A percentile compares a stretch with the other conserved stretches of the same genome.
These are phyloP conservation scores for Brachyptera risi DNA, from an alignment of 2,888 invertebrate genomes.

Conservation along the genomic window DNA sequence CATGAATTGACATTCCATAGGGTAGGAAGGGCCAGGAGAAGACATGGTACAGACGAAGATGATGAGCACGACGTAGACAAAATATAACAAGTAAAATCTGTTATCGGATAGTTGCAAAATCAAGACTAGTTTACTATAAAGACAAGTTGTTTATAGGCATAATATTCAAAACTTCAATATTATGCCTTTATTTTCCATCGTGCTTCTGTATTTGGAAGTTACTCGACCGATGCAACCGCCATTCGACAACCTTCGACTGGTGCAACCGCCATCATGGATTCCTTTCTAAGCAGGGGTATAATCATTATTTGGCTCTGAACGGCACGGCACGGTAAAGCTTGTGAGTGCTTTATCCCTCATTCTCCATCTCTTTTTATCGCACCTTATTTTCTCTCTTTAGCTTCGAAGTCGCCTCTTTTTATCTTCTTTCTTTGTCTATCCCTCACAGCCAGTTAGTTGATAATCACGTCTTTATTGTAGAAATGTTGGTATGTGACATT, in stretches of 20 bases:
- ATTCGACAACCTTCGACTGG: constrained; percentile 6
- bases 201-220: constrained; percentile 28
- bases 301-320: not conserved
- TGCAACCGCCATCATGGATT: constrained; percentile 23
- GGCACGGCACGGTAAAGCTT: not conserved
- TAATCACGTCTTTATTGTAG: constrained; percentile 3
- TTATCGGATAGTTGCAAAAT: not conserved
- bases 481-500: too few relatives aligned
- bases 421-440: not conserved
- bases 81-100: not conserved
- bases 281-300: not conserved
- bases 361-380: not conserved
- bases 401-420: not conserved
- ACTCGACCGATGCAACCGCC: constrained; percentile 30
- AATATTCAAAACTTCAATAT: constrained; percentile 31
- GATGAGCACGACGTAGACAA: not conserved
- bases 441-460: not conserved
- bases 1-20: not conserved
- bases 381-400: not conserved
- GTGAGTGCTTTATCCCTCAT: not conserved
- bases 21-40: not conserved
- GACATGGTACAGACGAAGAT: too few relatives aligned
- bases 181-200: constrained; percentile 28
- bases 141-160: constrained; percentile 27
- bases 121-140: constrained; percentile 5